Evolutionary conservation across 2,113 vertebrate genomes (phyloP), one percentile per base, ranked within the genome.

Genomic region (Gasterosteus aculeatus): DNA sequence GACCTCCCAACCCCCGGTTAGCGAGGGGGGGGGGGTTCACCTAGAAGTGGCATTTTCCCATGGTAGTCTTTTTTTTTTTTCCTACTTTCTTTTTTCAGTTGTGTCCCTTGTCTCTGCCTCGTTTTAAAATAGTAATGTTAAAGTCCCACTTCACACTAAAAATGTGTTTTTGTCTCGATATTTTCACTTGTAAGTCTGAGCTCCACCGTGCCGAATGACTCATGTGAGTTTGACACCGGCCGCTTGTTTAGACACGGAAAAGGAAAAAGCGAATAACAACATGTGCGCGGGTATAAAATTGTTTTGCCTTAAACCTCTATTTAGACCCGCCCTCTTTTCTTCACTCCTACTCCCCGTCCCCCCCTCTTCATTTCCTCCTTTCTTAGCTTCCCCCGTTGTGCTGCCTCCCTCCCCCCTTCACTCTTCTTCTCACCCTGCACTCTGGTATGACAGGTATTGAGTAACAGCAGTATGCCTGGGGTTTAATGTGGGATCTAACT

Each of bases 371-470:
- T 58, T 64, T 59, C 59, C 57, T 69, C 22, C 51, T 68, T 18
- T 46, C 69, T 49, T 63, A 54, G 60, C 22, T 44, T 31, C 44
- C 72, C 61, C 10, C 38, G 49, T 38, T 65, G 19, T 68, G 49
- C 56, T 68, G 39, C 67, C 53, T 46, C 65, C 63, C 31, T 69
- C 59, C 53, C 68, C 54, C 61, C 67, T 65, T 74, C 39, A 3
- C 44, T 59, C 44, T 53, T 29, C 66, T 49, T 82, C 69, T 78
- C 78, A 51, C 33, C 22, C 44, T 64, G 76, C 67, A 2, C 31
- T 49, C 75, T 77, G 77, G 79, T 80, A 86, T 88, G 80, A 64
- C 86, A 88, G 89, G 87, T 87, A 87, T 88, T 85, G 68, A 77
- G 77, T 85, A 79, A 83, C 81, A 77, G 80, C 62, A 59, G 57